These are phyloP conservation scores for Drosophila histrio DNA, from an alignment of 2,888 invertebrate genomes.

Conservation along the genomic window DNA sequence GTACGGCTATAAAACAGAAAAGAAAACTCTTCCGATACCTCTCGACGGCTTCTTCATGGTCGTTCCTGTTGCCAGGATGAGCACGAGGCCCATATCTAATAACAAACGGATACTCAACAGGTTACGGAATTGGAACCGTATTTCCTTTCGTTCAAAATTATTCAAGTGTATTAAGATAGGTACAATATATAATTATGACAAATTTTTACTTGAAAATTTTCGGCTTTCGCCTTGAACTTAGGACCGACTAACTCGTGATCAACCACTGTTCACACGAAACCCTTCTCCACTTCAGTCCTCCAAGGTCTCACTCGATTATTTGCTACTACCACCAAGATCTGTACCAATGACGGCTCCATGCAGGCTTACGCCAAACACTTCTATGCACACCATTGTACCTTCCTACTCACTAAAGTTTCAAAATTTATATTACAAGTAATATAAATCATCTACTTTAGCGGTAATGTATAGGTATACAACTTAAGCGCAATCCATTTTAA, in stretches of 20 bases:
- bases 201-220: conserved; percentile 78
- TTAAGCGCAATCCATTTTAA: conserved; percentile 88
- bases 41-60: too few species aligned
- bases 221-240: conserved; percentile 86
- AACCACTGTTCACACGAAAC: conserved; percentile 88
- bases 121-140: conserved; percentile 86
- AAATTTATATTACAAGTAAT: conserved; percentile 77
- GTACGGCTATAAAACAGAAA: too few species aligned
- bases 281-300: conserved; percentile 87
- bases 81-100: conserved; percentile 83
- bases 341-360: conserved; percentile 85
- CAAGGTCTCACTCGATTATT: conserved; percentile 88
- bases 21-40: too few species aligned
- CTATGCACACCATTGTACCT: conserved; percentile 86
- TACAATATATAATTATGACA: not conserved
- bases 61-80: conserved; percentile 85
- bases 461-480: conserved; percentile 82
- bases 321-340: conserved; percentile 87
- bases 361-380: conserved; percentile 86
- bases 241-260: conserved; percentile 86
- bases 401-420: conserved; percentile 87
- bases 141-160: conserved; percentile 84
- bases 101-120: conserved; percentile 78
- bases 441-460: conserved; percentile 82
- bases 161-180: conserved; percentile 44